phyloP scores from a whole-genome alignment of 2,797 vertebrate genomes.

The Passerculus sandwichensis region DNA sequence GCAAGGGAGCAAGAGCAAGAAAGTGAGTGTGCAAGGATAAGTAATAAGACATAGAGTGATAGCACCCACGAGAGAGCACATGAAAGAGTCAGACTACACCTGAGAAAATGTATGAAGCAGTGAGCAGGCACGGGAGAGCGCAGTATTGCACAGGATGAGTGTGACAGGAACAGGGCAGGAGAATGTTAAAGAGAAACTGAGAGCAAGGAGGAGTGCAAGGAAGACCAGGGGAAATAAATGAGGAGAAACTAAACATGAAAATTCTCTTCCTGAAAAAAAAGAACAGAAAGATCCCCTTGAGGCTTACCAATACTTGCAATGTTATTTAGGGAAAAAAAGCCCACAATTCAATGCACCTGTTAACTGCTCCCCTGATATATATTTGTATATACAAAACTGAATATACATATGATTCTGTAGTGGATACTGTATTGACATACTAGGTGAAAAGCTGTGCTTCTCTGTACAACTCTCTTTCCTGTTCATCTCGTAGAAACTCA shows the following conservation, averaged over 20 bases:
- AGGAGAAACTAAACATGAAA: background rate
- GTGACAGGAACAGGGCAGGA: background rate
- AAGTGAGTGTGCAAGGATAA: background rate
- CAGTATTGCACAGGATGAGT: rapidly evolving
- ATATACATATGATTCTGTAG: background rate
- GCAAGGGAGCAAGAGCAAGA: background rate
- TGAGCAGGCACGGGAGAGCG: rapidly evolving
- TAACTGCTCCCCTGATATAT: background rate
- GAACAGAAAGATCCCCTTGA: background rate
- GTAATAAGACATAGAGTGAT: background rate
- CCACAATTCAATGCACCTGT: background rate
- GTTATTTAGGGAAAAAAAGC: background rate
- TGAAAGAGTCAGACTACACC: background rate
- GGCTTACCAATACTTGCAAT: background rate
- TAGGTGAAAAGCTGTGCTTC: conserved; percentile 50
- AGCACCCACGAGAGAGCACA: background rate
- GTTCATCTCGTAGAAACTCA: conserved; percentile 43
- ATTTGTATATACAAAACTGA: background rate
- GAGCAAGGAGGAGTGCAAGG: background rate
- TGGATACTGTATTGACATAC: background rate
- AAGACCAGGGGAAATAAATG: background rate
- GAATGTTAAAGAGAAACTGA: background rate
- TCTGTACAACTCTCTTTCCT: conserved; percentile 1
- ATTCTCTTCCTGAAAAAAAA: background rate
- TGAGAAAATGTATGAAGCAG: background rate